Conservation (phyloP, 2,888 invertebrate genomes). For the Pilophorus perplexus region DNA sequence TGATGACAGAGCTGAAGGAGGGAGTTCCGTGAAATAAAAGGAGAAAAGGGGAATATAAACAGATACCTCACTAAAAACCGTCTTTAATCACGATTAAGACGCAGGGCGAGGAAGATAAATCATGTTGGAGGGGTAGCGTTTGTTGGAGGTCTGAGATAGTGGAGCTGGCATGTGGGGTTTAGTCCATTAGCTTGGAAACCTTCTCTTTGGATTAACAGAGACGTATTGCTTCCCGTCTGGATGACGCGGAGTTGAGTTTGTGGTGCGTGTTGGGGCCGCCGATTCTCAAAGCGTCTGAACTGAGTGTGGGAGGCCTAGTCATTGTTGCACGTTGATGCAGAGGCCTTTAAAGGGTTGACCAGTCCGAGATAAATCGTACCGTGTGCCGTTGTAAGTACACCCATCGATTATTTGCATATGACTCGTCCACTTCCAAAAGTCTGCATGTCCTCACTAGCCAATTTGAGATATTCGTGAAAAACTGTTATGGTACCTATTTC, state of each 20-base stretch:
- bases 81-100: conserved; percentile 41
- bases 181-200: conserved; percentile 31
- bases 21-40: conserved; percentile 13
- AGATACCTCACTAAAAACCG: conserved; percentile 35
- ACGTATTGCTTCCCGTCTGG: conserved; percentile 39
- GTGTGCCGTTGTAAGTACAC: too few relatives aligned
- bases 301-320: background rate
- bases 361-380: too few relatives aligned
- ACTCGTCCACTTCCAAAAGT: too few relatives aligned
- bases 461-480: too few relatives aligned
- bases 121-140: conserved; percentile 12
- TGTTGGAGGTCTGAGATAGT: conserved; percentile 24
- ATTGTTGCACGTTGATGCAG: too few relatives aligned
- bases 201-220: conserved; percentile 38
- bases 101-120: conserved; percentile 33
- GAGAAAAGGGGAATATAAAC: conserved; percentile 25
- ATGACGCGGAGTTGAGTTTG: conserved; percentile 16
- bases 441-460: too few relatives aligned
- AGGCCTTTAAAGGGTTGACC: too few relatives aligned
- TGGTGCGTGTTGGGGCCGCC: background rate
- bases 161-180: conserved; percentile 33
- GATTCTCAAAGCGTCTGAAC: background rate
- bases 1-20: conserved; percentile 26
- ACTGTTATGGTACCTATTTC: too few relatives aligned
- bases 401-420: too few relatives aligned